Base-by-base conservation (phyloP, 2,888 invertebrate genomes). In the Tachystola acroxantha region DNA sequence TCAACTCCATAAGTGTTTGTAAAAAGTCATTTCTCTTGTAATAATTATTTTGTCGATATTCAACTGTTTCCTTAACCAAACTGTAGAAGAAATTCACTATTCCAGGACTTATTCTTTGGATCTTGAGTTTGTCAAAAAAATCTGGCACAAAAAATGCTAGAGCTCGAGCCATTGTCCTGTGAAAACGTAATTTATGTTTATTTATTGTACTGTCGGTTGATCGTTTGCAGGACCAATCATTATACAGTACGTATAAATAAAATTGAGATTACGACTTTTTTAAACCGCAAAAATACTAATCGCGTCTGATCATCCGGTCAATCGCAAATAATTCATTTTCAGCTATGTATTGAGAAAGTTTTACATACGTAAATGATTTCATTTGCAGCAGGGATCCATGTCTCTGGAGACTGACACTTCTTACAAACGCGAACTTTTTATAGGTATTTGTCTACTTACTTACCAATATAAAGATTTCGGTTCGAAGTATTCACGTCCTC, bases 1-100 rank as follows among this genome's bases (percentile, higher is more conserved):
- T 86, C 43, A 89, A 53, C 29, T 88, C 80, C 27, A 89, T 88
- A 6, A 90, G 64, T 2, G 88, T 70, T 54, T 89, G 88, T 39
- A 90, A 56, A 51, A 89, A 89, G 53, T 90, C 90, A 41, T 87
- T 84, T 29, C 88, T 63, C 19, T 64, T 72, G 35, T 77, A 65
- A 3, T 57, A 53, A 46, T 81, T 54, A 29, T 62, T 64, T 39
- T 72, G 50, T 1, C 88, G 63, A 43, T 76, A 75, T 10, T 69
- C 65, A 1, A 87, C 79, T 0, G 78, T 84, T 36, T 69, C 68
- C 42, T 67, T 66, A 1, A 88, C 81, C 25, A 84, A 56, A 12
- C 68, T 70, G 36, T 61, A 67, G 55, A 84, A 87, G 52, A 87
- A 88, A 12, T 74, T 57, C 25, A 74, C 68, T 22, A 78, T 75